A percentile compares a stretch with the other conserved stretches of the same genome.
phyloP scores from a whole-genome alignment of 2,797 vertebrate genomes.

The Amblyopsis hoosieri region DNA sequence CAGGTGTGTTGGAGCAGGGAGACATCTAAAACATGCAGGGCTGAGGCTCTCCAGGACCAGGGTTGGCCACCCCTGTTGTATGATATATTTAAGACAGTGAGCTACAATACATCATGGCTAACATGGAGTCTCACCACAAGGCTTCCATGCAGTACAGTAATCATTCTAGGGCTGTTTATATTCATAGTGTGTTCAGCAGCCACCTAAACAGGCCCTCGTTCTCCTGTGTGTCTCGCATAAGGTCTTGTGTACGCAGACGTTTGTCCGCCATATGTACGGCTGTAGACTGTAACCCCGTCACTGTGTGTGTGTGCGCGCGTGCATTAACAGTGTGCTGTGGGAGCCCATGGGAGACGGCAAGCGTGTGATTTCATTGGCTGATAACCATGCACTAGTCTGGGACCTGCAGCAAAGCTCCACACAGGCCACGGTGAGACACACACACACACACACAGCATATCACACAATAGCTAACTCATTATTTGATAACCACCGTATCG shows the following conservation, averaged over 20 bases:
- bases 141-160: too few species aligned
- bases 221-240: neutral
- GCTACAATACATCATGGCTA: too few species aligned
- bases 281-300: conserved; percentile 18
- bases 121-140: too few species aligned
- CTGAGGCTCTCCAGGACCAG: too few species aligned
- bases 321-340: conserved; percentile 86
- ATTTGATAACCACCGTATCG: conserved; percentile 71
- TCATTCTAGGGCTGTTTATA: neutral
- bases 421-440: conserved; percentile 84
- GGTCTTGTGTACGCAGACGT: conserved; percentile 7
- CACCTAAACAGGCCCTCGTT: neutral
- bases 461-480: conserved; percentile 65
- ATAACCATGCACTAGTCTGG: conserved; percentile 92
- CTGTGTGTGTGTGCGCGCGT: conserved; percentile 30
- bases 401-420: conserved; percentile 92
- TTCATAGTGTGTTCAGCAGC: neutral
- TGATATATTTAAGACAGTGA: too few species aligned
- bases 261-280: conserved; percentile 24
- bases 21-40: too few species aligned
- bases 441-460: conserved; percentile 35
- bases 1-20: too few species aligned
- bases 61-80: too few species aligned
- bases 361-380: conserved; percentile 90
- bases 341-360: conserved; percentile 95